Evolutionary conservation across 1,140 invertebrate species (phyloP).

Genomic region (Lamellibrachia luymesi): DNA sequence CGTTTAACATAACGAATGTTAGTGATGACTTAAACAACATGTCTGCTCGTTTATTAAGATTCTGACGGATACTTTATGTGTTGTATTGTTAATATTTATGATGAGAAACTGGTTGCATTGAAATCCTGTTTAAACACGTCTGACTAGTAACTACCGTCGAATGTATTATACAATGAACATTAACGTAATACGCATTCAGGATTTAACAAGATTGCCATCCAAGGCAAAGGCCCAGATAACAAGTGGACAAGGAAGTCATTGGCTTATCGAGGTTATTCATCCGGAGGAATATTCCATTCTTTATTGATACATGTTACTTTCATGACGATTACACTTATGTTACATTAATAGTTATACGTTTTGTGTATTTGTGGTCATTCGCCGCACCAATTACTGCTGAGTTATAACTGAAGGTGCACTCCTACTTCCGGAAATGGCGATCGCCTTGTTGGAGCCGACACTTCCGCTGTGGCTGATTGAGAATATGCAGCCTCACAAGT

Average conservation of each 20-base stretch:
- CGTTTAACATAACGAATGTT: not conserved
- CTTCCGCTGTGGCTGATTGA: slow-evolving; percentile 95
- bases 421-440: slow-evolving; percentile 96
- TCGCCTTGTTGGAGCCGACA: slow-evolving; percentile 94
- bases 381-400: not conserved
- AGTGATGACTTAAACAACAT: not conserved
- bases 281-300: not conserved
- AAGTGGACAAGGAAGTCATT: no score
- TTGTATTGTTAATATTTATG: no score
- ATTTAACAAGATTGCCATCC: no score
- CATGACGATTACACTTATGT: not conserved
- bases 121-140: no score
- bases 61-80: not conserved
- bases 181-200: not conserved
- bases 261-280: no score
- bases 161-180: not conserved
- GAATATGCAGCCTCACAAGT: slow-evolving; percentile 85
- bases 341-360: not conserved
- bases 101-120: no score
- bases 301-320: slow-evolving; percentile 4
- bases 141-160: not conserved
- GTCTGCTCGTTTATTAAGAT: not conserved
- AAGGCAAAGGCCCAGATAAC: no score
- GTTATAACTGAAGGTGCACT: slow-evolving; percentile 72
- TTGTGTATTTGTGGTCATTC: not conserved